Percentiles rank a stretch among this genome's conserved stretches.
Evolutionary conservation across 1,140 invertebrate genomes (phyloP).

Genomic region (Drosophila pachea): DNA sequence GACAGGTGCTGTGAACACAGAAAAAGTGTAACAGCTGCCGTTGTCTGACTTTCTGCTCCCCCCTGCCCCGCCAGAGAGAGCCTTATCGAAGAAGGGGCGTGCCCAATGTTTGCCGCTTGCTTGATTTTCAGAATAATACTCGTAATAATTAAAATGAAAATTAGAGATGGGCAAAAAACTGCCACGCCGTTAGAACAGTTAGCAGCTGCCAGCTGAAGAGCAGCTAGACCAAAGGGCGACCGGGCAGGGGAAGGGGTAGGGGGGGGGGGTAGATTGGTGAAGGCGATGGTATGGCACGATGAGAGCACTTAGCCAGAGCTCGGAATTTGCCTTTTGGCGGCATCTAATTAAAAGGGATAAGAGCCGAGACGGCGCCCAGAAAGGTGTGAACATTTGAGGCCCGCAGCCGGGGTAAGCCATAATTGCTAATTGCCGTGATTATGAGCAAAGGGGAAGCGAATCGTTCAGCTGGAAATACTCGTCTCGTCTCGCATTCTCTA

Average conservation of each 20-base stretch:
- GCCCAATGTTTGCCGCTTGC: slow-evolving; percentile 64
- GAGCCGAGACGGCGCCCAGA: slow-evolving; percentile 39
- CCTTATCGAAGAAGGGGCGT: slow-evolving; percentile 10
- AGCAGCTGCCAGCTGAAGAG: slow-evolving; percentile 55
- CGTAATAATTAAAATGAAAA: slow-evolving; percentile 76
- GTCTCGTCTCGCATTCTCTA: neutral
- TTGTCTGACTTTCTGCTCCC: slow-evolving; percentile 16
- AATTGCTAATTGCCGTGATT: slow-evolving; percentile 75
- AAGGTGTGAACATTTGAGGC: slow-evolving; percentile 61
- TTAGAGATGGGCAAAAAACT: slow-evolving; percentile 60
- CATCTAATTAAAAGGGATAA: slow-evolving; percentile 76
- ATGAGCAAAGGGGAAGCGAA: slow-evolving; percentile 28
- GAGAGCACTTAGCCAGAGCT: slow-evolving; percentile 28
- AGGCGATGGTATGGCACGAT: slow-evolving; percentile 26
- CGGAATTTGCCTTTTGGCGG: slow-evolving; percentile 67
- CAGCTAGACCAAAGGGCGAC: slow-evolving; percentile 37
- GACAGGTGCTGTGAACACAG: slow-evolving; percentile 19
- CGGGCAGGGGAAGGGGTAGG: slow-evolving; percentile 22
- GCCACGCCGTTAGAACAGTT: slow-evolving; percentile 24
- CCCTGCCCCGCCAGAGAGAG: no score
- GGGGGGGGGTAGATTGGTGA: no score
- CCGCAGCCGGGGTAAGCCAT: slow-evolving; percentile 30
- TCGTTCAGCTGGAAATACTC: slow-evolving; percentile 23
- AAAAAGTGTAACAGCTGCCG: slow-evolving; percentile 66
- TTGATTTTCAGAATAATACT: slow-evolving; percentile 72